Percentiles rank a stretch among this genome's conserved stretches.
Evolutionary conservation across 2,888 invertebrate species (phyloP).

Genomic region (Drosophila multiciliata): DNA sequence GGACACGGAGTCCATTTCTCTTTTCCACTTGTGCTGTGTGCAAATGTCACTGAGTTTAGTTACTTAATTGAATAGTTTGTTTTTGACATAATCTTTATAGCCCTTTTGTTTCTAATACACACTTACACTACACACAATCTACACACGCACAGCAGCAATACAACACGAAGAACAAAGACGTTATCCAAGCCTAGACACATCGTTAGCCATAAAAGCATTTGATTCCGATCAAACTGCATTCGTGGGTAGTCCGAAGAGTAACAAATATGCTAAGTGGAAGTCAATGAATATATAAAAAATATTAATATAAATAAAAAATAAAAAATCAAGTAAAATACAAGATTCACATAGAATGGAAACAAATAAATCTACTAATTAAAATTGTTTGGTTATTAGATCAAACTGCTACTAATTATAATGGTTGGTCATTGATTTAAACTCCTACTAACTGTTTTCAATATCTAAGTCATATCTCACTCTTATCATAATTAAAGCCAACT

Average conservation of each 20-base stretch:
- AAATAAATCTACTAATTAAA: neutral
- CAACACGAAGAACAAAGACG: conserved; percentile 58
- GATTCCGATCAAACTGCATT: conserved; percentile 58
- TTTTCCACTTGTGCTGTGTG: conserved; percentile 35
- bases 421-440: neutral
- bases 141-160: conserved; percentile 23
- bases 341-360: too few species aligned
- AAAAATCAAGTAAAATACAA: neutral
- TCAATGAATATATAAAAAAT: too few species aligned
- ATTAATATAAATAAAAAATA: neutral
- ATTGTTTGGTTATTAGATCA: too few species aligned
- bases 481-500: neutral
- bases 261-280: conserved; percentile 8
- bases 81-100: conserved; percentile 81
- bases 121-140: conserved; percentile 32
- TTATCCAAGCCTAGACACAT: conserved; percentile 62
- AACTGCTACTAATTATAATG: neutral
- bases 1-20: conserved; percentile 1
- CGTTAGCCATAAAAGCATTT: conserved; percentile 68
- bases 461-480: neutral
- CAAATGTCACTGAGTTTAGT: conserved; percentile 79
- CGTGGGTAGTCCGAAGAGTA: conserved; percentile 61
- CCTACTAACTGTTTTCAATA: neutral
- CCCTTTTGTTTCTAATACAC: conserved; percentile 77
- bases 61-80: conserved; percentile 81